Evolutionary conservation across 2,113 vertebrate genomes (phyloP), one percentile per base, ranked within the genome.

Genomic region (Amazona guildingii): DNA sequence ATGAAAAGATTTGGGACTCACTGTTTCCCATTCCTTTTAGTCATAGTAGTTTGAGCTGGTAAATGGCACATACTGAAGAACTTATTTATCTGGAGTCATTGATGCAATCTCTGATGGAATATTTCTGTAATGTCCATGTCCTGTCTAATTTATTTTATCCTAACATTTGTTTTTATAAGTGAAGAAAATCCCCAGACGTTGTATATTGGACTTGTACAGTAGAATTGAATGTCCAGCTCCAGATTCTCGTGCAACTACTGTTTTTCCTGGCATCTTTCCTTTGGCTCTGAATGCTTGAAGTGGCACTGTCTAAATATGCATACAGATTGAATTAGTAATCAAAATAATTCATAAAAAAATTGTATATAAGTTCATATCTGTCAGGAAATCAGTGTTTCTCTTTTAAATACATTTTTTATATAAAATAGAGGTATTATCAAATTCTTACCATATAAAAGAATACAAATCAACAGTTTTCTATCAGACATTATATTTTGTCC

Each of bases 231-330:
- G 41, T 51, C 84, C 59, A 91, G 73, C 69, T 94, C 27, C 44
- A 85, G 77, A 80, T 91, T 94, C 86, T 92, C 85, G 72, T 84
- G 75, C 70, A 94, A 59, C 16, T 83, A 12, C 35, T 92, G 29
- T 91, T 96, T 91, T 81, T 83, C 23, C 87, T 94, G 91, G 69
- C 88, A 74, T 78, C 39, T 67, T 91, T 92, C 66, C 83, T 96
- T 91, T 84, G 43, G 23, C 39, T 90, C 20, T 70, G 51, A 67
- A 62, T 85, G 8, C 35, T 84, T 76, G 46, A 86, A 82, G 39
- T n/a, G 72, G 72, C 69, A 43, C 25, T 55, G 3, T 76, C 8
- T 72, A 84, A 88, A 93, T 84, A 78, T 52, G 37, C 28, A n/a
- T 68, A 49, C 48, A 90, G 29, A 57, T 88, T 85, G 95, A 91